These are phyloP conservation scores for Suricata suricatta DNA, from an alignment of 2,113 vertebrate species.

Conservation along the genomic window DNA sequence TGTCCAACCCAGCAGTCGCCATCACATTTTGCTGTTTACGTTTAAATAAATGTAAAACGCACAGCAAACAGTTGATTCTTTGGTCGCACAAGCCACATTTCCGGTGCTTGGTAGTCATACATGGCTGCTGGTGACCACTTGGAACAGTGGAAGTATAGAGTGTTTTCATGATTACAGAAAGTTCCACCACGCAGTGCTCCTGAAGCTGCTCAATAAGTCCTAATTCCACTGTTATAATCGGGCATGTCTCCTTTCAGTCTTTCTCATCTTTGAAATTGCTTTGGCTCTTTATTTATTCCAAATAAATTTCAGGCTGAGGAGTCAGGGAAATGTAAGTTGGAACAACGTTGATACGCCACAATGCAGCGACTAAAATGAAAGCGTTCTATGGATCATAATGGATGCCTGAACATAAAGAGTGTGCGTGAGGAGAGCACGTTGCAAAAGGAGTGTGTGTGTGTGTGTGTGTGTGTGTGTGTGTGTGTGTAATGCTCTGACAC, in stretches of 20 bases:
- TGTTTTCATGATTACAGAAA: not conserved
- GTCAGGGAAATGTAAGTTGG: not conserved
- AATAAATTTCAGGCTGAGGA: not conserved
- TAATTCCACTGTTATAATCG: not conserved
- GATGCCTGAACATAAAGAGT: not conserved
- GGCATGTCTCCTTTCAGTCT: not conserved
- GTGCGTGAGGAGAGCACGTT: not conserved
- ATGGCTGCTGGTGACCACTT: not conserved
- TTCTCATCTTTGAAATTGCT: slow-evolving; percentile 10
- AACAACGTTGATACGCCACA: not conserved
- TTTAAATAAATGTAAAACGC: not conserved
- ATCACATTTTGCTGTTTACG: not conserved
- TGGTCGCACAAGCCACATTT: not conserved
- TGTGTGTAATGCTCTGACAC: not conserved
- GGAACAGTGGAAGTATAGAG: not conserved
- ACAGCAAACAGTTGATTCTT: not conserved
- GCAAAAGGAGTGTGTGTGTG: not conserved
- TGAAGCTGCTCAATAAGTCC: not conserved
- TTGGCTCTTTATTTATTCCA: not conserved
- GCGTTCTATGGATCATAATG: not conserved
- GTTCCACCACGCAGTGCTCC: not conserved
- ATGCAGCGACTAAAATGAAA: not conserved
- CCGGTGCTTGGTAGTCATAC: not conserved
- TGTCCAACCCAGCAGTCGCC: not conserved
- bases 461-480: not conserved